Evolutionary conservation across 2,888 invertebrate species (phyloP), one percentile per base, ranked within the genome.

Genomic region (Polydesmus complanatus): DNA sequence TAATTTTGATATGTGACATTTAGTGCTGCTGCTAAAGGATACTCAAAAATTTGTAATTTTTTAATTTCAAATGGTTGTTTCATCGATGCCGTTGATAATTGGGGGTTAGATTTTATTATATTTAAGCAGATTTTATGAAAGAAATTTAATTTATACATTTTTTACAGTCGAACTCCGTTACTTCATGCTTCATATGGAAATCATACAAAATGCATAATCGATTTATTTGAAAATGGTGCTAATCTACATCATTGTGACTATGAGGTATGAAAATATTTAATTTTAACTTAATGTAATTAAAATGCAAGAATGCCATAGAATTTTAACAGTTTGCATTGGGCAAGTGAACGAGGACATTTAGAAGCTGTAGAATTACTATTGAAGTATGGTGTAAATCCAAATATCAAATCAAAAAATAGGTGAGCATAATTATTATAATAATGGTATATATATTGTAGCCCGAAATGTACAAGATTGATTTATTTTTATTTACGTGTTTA

Each of bases 121-220:
- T 19, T 21, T 54, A 22, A 54, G 51, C n/a, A 14, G n/a, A 51
- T 22, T 51, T 19, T 8, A 8, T 11, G 8, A 26, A 14, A 25
- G 5, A 11, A 22, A 60, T 47, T 27, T 54, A 1, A 11, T 21
- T 11, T 25, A 8, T 60, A 27, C 19, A 2, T 53, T 25, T 60
- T 47, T 62, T 61, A 14, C 66, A 73, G 73, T 53, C 68, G 73
- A 50, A 70, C 71, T 1, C 72, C 75, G 2, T 67, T 75, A 3
- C 73, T 74, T 64, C 74, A 73, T 70, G 74, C 74, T 27, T 71
- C 73, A 0, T 73, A 72, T 65, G 71, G 71, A 18, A 73, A 73
- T 5, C 71, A 68, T 66, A 71, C 73, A 3, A 73, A 73, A 65
- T 74, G 73, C 68, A 72, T 73, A 70, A 73, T 72, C n/a, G 71